These are phyloP conservation scores for Scaptodrosophila latifasciaeformis DNA, from an alignment of 2,888 invertebrate genomes.

Conservation along the genomic window DNA sequence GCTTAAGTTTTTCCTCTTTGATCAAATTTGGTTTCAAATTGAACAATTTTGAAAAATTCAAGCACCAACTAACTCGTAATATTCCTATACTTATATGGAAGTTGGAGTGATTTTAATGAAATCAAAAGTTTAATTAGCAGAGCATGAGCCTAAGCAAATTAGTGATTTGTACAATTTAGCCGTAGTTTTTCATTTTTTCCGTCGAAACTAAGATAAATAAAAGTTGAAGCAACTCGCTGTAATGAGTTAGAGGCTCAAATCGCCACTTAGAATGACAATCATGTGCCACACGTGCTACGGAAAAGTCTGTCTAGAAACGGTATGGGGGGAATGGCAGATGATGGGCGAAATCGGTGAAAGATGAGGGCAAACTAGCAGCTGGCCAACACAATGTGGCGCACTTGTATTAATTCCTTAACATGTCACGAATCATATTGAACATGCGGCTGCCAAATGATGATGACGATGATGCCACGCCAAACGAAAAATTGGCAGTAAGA, in stretches of 20 bases:
- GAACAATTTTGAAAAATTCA: too few relatives aligned
- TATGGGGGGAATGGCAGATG: background rate
- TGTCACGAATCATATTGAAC: slow-evolving; percentile 73
- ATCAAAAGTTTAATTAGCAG: too few relatives aligned
- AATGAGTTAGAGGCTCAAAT: slow-evolving; percentile 39
- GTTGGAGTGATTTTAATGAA: too few relatives aligned
- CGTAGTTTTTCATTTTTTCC: too few relatives aligned
- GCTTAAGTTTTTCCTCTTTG: too few relatives aligned
- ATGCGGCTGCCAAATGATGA: slow-evolving; percentile 67
- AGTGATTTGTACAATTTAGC: too few relatives aligned
- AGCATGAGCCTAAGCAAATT: too few relatives aligned
- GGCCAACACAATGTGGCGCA: slow-evolving; percentile 12
- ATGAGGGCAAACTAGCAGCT: background rate
- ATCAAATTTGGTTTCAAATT: too few relatives aligned
- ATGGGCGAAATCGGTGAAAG: background rate
- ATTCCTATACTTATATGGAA: too few relatives aligned
- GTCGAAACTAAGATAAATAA: too few relatives aligned
- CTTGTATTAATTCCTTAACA: slow-evolving; percentile 68
- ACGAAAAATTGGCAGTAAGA: background rate
- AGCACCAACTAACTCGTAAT: too few relatives aligned
- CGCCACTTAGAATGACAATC: slow-evolving; percentile 66
- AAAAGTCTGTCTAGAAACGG: too few relatives aligned
- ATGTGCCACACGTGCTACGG: slow-evolving; percentile 63
- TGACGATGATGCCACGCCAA: slow-evolving; percentile 41
- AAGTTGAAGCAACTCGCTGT: slow-evolving; percentile 64